Conservation (phyloP, 2,888 invertebrate species). For the Rugalucina vietnamica region DNA sequence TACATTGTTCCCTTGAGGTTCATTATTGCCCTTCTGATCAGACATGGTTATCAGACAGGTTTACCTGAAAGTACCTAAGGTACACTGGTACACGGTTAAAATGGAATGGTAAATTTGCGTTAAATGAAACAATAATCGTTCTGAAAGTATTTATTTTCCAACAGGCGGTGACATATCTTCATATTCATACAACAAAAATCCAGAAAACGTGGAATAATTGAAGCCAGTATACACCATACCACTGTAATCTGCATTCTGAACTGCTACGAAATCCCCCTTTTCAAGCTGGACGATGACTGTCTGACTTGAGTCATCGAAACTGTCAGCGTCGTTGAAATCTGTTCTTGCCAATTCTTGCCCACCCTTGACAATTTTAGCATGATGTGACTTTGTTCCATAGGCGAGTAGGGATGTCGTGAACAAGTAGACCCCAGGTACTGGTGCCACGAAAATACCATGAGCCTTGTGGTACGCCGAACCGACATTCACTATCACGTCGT, state of each 20-base stretch:
- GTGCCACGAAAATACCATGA: not conserved
- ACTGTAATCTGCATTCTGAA: not conserved
- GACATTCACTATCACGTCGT: not conserved
- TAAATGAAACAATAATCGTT: no score
- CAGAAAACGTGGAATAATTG: not conserved
- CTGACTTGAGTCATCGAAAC: not conserved
- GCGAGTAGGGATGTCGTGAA: not conserved
- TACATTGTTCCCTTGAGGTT: no score
- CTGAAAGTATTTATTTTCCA: constrained; percentile 7
- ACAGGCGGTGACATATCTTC: not conserved
- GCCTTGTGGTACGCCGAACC: not conserved
- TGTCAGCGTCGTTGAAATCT: not conserved
- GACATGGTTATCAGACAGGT: no score
- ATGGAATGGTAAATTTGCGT: no score
- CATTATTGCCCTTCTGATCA: no score
- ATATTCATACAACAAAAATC: not conserved
- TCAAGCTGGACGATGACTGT: not conserved
- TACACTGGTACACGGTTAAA: no score
- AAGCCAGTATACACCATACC: not conserved
- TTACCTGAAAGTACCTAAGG: no score
- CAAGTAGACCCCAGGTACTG: not conserved
- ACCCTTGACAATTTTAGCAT: not conserved
- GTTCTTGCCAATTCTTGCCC: not conserved
- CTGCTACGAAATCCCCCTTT: not conserved
- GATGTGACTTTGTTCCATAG: not conserved